Base-by-base conservation (phyloP, 2,888 invertebrate species). In the Eristalis tenax region DNA sequence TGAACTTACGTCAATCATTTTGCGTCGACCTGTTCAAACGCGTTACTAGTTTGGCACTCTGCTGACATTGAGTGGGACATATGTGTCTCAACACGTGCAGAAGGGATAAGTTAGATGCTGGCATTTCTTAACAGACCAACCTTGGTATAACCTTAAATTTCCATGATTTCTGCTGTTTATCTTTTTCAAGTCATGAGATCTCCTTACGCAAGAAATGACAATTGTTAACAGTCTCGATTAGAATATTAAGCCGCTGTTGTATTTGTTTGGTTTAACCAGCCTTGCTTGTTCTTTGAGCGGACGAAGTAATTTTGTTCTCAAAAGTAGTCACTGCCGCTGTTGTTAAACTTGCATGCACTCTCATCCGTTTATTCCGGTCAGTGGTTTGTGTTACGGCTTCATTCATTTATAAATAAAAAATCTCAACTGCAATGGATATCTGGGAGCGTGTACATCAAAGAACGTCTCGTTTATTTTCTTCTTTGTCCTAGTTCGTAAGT, bases 291-390 rank as follows among this genome's bases (percentile, higher is more conserved):
- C 13, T 1, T 38, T 11, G 38, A 13, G 2, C 2, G 8, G 13
- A 38, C 38, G 2, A 38, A n/a, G n/a, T 56, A 40, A n/a, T 22
- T 40, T 13, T 43, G 13, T 23, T 40, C 5, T 66, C 4, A 18
- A 13, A 69, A 40, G 6, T 38, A 23, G n/a, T 8, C 65, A 75
- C 75, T 63, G 68, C 50, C 69, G 35, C 23, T 35, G 13, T 59
- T 59, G 23, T 59, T 13, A 15, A 23, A 59, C 6, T n/a, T 76
- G 13, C 23, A 35, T 57, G 18, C 13, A 6, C 22, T 75, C 23
- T 59, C 18, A 10, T 40, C 8, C 57, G 28, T 56, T 32, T 38
- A 28, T 65, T 28, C 57, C 56, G 13, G 26, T 61, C 26, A 40
- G 59, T 59, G 22, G 22, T 38, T 57, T 28, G 59, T 5, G 66